A percentile compares a stretch with the other conserved stretches of the same genome.
phyloP scores from a whole-genome alignment of 2,797 vertebrate species.

The Geotrypetes seraphini region DNA sequence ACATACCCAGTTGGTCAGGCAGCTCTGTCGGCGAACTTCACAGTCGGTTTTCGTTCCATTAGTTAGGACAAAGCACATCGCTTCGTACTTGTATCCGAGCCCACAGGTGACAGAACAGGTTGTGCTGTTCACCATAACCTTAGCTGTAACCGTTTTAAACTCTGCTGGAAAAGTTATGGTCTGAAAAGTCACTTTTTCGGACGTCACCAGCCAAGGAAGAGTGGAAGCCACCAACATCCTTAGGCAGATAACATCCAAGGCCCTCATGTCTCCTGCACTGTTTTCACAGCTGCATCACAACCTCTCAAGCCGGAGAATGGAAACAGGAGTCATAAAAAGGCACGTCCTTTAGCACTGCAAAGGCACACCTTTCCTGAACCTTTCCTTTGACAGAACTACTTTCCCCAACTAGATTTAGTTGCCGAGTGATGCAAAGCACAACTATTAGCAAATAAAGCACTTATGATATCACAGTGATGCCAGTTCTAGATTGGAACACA shows the following conservation, averaged over 20 bases:
- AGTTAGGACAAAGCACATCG: constrained; percentile 46
- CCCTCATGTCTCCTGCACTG: constrained; percentile 14
- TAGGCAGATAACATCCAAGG: fast-evolving
- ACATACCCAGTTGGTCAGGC: constrained; percentile 60
- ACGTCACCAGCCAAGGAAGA: background rate
- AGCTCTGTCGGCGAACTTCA: constrained; percentile 28
- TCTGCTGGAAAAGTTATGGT: constrained; percentile 24
- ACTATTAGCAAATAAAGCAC: too few species aligned
- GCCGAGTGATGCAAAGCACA: too few species aligned
- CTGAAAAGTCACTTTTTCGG: too few species aligned
- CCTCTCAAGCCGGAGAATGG: too few species aligned
- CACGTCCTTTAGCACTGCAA: too few species aligned
- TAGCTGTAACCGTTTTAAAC: constrained; percentile 9
- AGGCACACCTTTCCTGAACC: too few species aligned
- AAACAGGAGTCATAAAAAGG: too few species aligned
- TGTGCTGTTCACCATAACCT: constrained; percentile 36
- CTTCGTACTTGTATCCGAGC: constrained; percentile 60
- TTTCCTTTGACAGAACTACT: too few species aligned
- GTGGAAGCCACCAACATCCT: background rate
- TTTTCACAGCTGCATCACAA: too few species aligned
- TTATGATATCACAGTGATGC: too few species aligned
- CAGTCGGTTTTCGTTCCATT: constrained; percentile 36
- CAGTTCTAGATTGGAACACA: too few species aligned
- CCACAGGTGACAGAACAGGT: constrained; percentile 78
- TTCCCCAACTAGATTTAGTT: too few species aligned